These are phyloP conservation scores for Chrysemys picta DNA, from an alignment of 2,113 vertebrate genomes.

Conservation along the genomic window DNA sequence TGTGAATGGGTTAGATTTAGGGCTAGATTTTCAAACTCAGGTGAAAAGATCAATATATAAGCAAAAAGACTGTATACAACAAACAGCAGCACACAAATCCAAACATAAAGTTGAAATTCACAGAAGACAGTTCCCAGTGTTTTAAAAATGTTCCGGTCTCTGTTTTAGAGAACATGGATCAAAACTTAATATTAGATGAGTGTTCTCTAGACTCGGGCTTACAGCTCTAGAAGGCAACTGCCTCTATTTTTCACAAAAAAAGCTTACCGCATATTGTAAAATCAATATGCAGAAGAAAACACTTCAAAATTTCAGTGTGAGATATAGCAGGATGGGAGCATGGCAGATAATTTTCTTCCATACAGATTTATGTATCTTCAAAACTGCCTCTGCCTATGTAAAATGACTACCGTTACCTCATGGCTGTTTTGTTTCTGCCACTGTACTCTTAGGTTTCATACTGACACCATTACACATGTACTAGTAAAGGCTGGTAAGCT, in stretches of 20 bases:
- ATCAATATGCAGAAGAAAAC: not conserved
- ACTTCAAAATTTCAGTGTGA: not conserved
- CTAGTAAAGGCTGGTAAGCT: no score
- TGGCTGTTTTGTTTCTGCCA: not conserved
- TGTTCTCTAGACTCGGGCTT: not conserved
- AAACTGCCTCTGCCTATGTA: not conserved
- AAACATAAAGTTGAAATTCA: not conserved
- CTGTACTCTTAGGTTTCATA: not conserved
- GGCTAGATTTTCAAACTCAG: not conserved
- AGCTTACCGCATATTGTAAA: not conserved
- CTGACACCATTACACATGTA: not conserved
- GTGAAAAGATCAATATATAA: not conserved
- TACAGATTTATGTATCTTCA: not conserved
- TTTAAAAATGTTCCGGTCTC: not conserved
- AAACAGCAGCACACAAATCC: not conserved
- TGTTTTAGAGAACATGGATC: not conserved
- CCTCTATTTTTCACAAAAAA: not conserved
- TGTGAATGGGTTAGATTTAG: not conserved
- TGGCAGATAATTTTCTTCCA: fast-evolving
- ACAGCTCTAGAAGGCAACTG: not conserved
- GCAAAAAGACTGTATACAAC: not conserved
- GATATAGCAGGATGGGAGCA: not conserved
- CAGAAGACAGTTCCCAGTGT: not conserved
- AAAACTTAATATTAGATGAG: not conserved
- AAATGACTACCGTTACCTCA: no score